Percentiles rank a stretch among this genome's conserved stretches.
Evolutionary conservation across 2,113 vertebrate species (phyloP).

Genomic region (Tragelaphus scriptus): DNA sequence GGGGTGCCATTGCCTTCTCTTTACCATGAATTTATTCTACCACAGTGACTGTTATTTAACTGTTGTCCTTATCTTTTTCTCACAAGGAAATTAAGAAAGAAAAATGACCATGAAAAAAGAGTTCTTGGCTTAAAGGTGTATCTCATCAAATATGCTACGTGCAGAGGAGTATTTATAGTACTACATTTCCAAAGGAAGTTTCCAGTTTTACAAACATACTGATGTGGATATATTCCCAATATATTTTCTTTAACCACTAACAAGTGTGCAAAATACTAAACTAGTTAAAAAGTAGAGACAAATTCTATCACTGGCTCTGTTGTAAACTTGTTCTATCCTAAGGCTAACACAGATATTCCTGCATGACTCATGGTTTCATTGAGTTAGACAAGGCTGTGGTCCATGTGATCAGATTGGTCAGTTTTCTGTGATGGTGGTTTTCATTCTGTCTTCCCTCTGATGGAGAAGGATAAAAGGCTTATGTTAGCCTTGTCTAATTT

Average conservation of each 20-base stretch:
- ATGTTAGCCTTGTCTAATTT: too few relatives aligned
- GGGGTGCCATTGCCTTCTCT: too few relatives aligned
- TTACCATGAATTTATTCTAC: constrained; percentile 22
- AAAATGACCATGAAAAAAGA: neutral
- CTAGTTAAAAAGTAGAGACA: neutral
- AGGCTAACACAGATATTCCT: neutral
- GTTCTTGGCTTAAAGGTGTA: neutral
- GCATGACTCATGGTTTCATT: too few relatives aligned
- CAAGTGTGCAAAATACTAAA: neutral
- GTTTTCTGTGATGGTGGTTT: too few relatives aligned
- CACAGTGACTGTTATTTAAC: constrained; percentile 7
- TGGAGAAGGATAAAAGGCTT: too few relatives aligned
- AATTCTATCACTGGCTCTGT: neutral
- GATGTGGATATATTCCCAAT: neutral
- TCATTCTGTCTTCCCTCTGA: too few relatives aligned
- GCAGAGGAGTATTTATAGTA: neutral
- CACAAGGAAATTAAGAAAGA: constrained; percentile 27
- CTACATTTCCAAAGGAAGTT: neutral
- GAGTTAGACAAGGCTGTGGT: too few relatives aligned
- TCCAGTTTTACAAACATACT: neutral
- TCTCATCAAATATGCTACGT: neutral
- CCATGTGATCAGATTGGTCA: too few relatives aligned
- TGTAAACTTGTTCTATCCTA: neutral
- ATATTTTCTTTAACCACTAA: neutral
- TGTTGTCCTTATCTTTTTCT: neutral